Conservation (phyloP, 2,888 invertebrate genomes). For the Eupithecia vulgata region DNA sequence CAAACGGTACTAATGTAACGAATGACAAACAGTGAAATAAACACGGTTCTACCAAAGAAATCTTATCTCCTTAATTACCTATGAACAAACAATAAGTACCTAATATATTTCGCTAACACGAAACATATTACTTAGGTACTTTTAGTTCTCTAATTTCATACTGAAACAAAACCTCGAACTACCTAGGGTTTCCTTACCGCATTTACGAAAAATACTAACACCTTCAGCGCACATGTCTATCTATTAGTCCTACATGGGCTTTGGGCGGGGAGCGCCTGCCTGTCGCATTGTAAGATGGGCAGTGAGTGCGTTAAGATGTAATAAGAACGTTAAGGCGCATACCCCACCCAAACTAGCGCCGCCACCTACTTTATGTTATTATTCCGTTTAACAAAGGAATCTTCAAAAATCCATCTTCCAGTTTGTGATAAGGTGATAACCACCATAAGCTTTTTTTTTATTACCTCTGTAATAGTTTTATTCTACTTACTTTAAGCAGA, state of each 20-base stretch:
- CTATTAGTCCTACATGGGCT: no score
- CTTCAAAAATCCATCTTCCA: no score
- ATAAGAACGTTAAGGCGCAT: neutral
- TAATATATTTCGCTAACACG: neutral
- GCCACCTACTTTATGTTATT: no score
- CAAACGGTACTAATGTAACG: neutral
- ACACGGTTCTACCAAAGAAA: neutral
- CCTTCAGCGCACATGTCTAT: no score
- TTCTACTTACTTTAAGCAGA: no score
- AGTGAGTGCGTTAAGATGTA: neutral
- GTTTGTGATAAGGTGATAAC: no score
- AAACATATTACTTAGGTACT: neutral
- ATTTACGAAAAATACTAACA: neutral
- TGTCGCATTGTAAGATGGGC: neutral
- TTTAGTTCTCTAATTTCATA: no score
- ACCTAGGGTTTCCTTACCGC: neutral
- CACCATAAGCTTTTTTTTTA: no score
- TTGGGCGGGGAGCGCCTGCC: neutral
- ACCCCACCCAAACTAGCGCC: no score
- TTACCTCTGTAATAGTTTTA: no score
- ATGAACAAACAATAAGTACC: neutral
- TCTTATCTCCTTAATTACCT: neutral
- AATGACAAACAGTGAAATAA: neutral
- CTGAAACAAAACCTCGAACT: neutral
- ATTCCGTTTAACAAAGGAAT: no score